Evolutionary conservation across 2,797 vertebrate species (phyloP).

Genomic region (Diglossa cyanea): DNA sequence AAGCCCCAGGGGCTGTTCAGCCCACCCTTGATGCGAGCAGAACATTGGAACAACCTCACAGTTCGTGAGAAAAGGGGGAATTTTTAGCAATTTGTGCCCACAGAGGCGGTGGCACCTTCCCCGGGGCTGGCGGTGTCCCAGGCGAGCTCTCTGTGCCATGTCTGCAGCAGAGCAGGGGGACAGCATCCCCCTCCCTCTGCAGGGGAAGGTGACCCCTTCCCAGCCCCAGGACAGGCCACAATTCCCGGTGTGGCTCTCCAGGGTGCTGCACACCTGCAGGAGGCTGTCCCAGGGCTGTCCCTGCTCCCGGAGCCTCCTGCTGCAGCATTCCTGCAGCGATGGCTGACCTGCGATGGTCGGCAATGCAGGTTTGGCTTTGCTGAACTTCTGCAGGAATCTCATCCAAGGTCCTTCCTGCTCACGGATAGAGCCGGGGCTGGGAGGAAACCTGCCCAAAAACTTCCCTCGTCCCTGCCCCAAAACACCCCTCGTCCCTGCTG

Average conservation of each 20-base stretch:
- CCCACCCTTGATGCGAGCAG: background rate
- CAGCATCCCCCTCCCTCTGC: background rate
- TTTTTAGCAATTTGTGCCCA: background rate
- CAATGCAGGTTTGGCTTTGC: background rate
- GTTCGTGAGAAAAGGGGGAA: background rate
- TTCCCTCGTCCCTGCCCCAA: no score
- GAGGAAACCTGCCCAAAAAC: background rate
- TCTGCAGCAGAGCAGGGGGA: background rate
- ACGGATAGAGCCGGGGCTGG: background rate
- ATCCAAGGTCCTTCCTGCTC: background rate
- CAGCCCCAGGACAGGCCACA: rapidly evolving
- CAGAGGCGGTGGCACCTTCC: background rate
- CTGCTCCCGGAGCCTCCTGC: background rate
- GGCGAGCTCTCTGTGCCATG: background rate
- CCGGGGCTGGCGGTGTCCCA: background rate
- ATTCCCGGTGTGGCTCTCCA: rapidly evolving
- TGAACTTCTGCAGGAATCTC: background rate
- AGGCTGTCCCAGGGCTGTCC: background rate
- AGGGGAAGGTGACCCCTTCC: background rate
- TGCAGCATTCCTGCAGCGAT: background rate
- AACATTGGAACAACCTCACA: rapidly evolving
- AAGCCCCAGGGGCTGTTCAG: background rate
- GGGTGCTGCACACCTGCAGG: rapidly evolving
- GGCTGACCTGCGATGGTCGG: background rate
- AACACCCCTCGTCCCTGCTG: no score